These are phyloP conservation scores for Clarias platycephalus DNA, from an alignment of 2,797 vertebrate genomes.

Conservation along the genomic window DNA sequence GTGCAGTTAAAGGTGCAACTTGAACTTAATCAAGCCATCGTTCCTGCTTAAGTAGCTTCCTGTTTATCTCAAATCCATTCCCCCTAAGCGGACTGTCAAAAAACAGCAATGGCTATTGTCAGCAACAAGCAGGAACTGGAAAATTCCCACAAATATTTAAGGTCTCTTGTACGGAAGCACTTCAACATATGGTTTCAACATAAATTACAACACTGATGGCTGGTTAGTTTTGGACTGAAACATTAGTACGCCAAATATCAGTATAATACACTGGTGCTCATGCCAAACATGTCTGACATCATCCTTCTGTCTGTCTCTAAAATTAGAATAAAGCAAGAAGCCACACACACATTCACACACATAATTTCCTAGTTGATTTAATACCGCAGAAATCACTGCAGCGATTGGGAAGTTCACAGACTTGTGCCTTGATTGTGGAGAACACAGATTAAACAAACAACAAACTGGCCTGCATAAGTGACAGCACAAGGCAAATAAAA, in stretches of 20 bases:
- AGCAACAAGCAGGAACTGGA: not conserved
- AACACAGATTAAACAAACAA: not conserved
- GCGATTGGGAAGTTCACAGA: not conserved
- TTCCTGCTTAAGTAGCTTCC: not conserved
- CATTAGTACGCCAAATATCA: not conserved
- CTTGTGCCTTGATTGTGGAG: not conserved
- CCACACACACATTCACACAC: not conserved
- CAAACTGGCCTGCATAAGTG: too few species aligned
- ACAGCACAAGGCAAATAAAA: conserved; percentile 9
- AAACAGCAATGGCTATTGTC: not conserved
- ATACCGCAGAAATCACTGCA: not conserved
- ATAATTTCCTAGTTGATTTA: not conserved
- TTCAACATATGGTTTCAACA: not conserved
- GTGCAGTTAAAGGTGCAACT: not conserved
- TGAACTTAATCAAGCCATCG: not conserved
- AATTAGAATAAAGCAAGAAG: not conserved
- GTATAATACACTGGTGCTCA: too few species aligned
- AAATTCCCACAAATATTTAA: not conserved
- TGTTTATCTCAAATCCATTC: not conserved
- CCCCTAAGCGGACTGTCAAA: not conserved
- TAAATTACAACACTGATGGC: not conserved
- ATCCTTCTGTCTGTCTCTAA: not conserved
- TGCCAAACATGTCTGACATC: not conserved
- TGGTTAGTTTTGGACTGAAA: not conserved
- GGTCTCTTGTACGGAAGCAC: not conserved